These are phyloP conservation scores for Pogonocherus hispidulus DNA, from an alignment of 2,888 invertebrate species.

Conservation along the genomic window DNA sequence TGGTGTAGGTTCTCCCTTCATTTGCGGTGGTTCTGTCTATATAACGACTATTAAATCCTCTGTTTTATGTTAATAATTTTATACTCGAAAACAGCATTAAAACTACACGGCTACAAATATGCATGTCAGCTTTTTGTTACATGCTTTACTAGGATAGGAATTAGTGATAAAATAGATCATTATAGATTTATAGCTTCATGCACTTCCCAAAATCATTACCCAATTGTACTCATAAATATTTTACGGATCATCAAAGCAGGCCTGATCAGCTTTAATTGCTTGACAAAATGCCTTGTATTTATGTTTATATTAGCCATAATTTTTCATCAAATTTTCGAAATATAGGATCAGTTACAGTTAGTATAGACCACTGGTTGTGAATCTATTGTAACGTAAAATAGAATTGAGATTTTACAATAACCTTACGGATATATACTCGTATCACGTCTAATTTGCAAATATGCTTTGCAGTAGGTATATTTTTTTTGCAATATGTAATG, in stretches of 20 bases:
- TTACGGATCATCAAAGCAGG: slow-evolving; percentile 18
- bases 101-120: slow-evolving; percentile 28
- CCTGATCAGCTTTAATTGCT: slow-evolving; percentile 11
- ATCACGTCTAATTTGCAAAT: too few species aligned
- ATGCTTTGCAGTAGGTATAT: too few species aligned
- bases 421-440: too few species aligned
- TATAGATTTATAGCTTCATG: slow-evolving; percentile 36
- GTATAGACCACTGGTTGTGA: background rate
- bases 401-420: too few species aligned
- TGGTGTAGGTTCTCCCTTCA: slow-evolving; percentile 31
- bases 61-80: slow-evolving; percentile 51
- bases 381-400: too few species aligned
- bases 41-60: slow-evolving; percentile 48
- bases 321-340: slow-evolving; percentile 2
- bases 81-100: slow-evolving; percentile 37
- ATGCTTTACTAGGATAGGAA: slow-evolving; percentile 27
- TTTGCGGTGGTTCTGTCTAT: slow-evolving; percentile 33
- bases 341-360: background rate
- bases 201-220: slow-evolving; percentile 36
- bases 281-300: slow-evolving; percentile 12
- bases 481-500: too few species aligned
- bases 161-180: slow-evolving; percentile 37
- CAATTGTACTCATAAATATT: slow-evolving; percentile 32
- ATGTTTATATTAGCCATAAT: background rate
- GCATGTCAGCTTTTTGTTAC: slow-evolving; percentile 35